phyloP scores from a whole-genome alignment of 1,140 invertebrate genomes.

The Alviniconcha marisindica region DNA sequence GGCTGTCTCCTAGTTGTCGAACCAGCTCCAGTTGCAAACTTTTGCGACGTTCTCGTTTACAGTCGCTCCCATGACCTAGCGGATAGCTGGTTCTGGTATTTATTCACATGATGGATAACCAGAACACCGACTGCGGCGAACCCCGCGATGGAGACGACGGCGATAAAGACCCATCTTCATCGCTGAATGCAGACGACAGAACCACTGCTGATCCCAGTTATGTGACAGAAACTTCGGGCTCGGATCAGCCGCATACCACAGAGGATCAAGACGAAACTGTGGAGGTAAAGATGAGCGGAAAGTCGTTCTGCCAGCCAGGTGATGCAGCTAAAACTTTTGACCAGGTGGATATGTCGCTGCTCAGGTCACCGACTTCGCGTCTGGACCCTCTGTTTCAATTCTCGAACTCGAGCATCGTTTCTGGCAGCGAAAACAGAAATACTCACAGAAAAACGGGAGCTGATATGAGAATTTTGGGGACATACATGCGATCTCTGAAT shows the following conservation, averaged over 20 bases:
- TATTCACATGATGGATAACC: constrained; percentile 28
- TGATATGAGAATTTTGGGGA: constrained; percentile 66
- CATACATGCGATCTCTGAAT: constrained; percentile 64
- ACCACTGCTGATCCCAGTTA: constrained; percentile 14
- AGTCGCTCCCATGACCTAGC: background rate
- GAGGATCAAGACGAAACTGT: constrained; percentile 40
- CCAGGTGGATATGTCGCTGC: constrained; percentile 15
- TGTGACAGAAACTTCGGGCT: constrained; percentile 26
- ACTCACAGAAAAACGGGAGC: constrained; percentile 70
- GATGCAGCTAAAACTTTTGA: constrained; percentile 29
- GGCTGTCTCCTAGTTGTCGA: constrained; percentile 35
- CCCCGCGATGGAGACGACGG: background rate
- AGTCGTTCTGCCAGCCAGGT: constrained; percentile 34
- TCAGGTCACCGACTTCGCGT: background rate
- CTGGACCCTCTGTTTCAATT: background rate
- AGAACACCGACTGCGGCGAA: background rate
- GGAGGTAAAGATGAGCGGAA: constrained; percentile 27
- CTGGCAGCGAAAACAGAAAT: constrained; percentile 67
- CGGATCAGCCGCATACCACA: constrained; percentile 40
- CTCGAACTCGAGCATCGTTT: constrained; percentile 30
- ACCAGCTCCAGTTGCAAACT: constrained; percentile 36
- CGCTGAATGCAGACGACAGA: constrained; percentile 20
- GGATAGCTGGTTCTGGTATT: background rate
- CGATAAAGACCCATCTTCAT: constrained; percentile 23
- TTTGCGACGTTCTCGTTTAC: background rate